Conservation (phyloP, 2,888 invertebrate genomes). For the Macrophya annulata region DNA sequence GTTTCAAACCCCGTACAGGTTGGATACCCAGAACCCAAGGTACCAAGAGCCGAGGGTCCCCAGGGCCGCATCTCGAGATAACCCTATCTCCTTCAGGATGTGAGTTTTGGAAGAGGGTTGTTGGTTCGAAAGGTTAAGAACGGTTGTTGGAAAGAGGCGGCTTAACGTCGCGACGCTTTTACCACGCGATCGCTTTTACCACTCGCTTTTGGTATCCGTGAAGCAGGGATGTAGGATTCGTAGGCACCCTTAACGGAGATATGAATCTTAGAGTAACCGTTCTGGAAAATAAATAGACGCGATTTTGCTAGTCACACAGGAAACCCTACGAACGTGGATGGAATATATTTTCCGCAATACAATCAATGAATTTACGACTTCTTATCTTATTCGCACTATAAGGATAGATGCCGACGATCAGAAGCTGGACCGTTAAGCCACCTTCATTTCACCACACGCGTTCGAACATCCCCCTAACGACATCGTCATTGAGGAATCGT, state of each 20-base stretch:
- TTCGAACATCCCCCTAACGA: not conserved
- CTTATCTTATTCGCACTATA: conserved; percentile 30
- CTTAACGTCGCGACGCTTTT: conserved; percentile 37
- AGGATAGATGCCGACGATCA: not conserved
- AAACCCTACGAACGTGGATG: conserved; percentile 71
- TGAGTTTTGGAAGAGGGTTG: conserved; percentile 40
- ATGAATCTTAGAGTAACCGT: conserved; percentile 23
- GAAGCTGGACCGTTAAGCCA: not conserved
- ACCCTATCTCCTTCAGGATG: conserved; percentile 24
- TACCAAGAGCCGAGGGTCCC: not conserved
- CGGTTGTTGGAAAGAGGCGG: not conserved
- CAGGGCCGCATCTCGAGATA: conserved; percentile 47
- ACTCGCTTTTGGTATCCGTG: not conserved
- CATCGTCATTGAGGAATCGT: not conserved
- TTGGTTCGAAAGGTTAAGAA: not conserved
- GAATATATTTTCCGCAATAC: conserved; percentile 64
- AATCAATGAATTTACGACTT: conserved; percentile 36
- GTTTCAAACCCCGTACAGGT: not conserved
- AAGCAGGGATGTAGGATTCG: not conserved
- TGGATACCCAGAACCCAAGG: not conserved
- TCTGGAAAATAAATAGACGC: conserved; percentile 69
- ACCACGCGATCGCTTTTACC: conserved; percentile 37
- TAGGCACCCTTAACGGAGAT: conserved; percentile 19
- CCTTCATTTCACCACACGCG: not conserved
- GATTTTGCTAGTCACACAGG: conserved; percentile 72